A percentile compares a stretch with the other conserved stretches of the same genome.
These are phyloP conservation scores for Gymnobelideus leadbeateri DNA, from an alignment of 2,113 vertebrate genomes.

Conservation along the genomic window DNA sequence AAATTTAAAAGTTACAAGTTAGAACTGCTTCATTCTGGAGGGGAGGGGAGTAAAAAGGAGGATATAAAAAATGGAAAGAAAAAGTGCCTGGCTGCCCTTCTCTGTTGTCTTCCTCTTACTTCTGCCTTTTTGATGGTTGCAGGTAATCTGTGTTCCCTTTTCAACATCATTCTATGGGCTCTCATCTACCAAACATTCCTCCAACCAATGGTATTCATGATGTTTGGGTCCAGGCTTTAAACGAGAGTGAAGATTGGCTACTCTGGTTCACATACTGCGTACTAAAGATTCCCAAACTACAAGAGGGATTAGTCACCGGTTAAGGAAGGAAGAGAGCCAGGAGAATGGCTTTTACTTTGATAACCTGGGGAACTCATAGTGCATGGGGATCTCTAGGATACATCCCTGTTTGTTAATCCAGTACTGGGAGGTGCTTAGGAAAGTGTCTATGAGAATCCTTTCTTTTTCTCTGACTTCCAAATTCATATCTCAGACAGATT, in stretches of 20 bases:
- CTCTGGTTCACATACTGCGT: neutral
- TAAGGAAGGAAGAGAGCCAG: neutral
- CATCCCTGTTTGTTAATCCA: neutral
- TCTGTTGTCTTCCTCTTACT: too few species aligned
- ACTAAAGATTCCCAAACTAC: neutral
- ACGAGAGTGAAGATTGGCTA: neutral
- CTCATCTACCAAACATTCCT: neutral
- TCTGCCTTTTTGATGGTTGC: neutral
- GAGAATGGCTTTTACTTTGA: neutral
- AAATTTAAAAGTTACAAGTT: neutral
- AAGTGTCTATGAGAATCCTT: neutral
- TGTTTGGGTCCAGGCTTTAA: neutral
- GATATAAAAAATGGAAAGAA: too few species aligned
- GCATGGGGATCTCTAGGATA: neutral
- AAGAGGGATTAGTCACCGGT: neutral
- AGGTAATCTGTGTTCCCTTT: too few species aligned
- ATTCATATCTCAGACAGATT: neutral
- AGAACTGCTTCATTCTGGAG: too few species aligned
- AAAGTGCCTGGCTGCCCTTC: too few species aligned
- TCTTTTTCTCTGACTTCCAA: neutral
- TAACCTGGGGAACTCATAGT: neutral
- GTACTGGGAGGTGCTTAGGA: neutral
- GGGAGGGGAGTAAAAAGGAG: too few species aligned
- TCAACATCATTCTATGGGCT: neutral
- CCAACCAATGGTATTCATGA: neutral